These are phyloP conservation scores for Microchrysa polita DNA, from an alignment of 2,888 invertebrate species.

Conservation along the genomic window DNA sequence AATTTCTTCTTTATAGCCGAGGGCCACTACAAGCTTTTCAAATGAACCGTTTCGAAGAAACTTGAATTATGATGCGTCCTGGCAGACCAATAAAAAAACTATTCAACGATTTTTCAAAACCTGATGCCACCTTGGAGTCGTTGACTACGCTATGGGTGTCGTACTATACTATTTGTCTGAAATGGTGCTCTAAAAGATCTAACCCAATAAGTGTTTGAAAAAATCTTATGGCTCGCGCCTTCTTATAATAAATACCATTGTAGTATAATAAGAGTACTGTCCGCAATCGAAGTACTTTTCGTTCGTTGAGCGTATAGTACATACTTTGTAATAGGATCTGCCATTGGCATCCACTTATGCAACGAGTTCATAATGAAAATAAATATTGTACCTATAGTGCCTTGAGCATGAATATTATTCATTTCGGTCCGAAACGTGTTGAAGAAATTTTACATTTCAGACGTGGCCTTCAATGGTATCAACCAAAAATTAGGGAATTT, in stretches of 20 bases:
- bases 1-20: conserved; percentile 41
- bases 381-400: conserved; percentile 33
- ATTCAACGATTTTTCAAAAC: conserved; percentile 23
- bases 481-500: too few relatives aligned
- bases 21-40: conserved; percentile 32
- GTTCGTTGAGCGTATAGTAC: too few relatives aligned
- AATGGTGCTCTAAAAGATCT: conserved; percentile 39
- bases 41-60: conserved; percentile 44
- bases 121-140: conserved; percentile 41
- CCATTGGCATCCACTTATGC: conserved; percentile 41
- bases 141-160: conserved; percentile 18
- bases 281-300: conserved; percentile 10
- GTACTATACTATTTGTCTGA: conserved; percentile 28
- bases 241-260: conserved; percentile 23
- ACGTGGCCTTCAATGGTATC: too few relatives aligned
- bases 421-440: too few relatives aligned
- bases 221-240: conserved; percentile 43
- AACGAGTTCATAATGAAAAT: conserved; percentile 24
- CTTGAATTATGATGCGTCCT: conserved; percentile 34
- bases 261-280: conserved; percentile 27
- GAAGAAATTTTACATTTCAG: too few relatives aligned
- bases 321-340: conserved; percentile 31
- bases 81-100: conserved; percentile 21
- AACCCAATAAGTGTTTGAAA: conserved; percentile 44
- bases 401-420: too few relatives aligned